Conservation (phyloP, 2,888 invertebrate species). For the Lasioglossum morio region DNA sequence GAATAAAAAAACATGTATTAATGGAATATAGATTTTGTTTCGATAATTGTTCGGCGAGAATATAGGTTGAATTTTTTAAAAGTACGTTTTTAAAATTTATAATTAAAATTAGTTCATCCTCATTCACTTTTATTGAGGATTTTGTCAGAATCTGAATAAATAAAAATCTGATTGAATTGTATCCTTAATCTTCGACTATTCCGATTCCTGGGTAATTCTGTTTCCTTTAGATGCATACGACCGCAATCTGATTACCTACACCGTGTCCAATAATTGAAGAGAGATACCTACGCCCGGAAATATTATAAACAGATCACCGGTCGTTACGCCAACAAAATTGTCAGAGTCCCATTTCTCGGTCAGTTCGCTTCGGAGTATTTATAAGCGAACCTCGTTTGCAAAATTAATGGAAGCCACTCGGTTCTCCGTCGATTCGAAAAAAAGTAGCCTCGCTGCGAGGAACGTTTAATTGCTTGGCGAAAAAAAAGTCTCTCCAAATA, state of each 20-base stretch:
- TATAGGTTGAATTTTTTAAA: neutral
- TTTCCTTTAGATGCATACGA: neutral
- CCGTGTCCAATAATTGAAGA: neutral
- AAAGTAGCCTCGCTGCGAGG: neutral
- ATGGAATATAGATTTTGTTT: too few relatives aligned
- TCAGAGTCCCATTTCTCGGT: neutral
- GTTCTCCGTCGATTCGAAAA: neutral
- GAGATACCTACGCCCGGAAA: neutral
- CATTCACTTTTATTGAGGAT: neutral
- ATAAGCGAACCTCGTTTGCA: neutral
- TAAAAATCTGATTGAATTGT: too few relatives aligned
- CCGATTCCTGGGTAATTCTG: neutral
- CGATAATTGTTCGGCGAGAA: too few relatives aligned
- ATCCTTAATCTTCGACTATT: neutral
- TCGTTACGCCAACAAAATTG: neutral
- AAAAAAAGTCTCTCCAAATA: neutral
- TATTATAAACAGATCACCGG: neutral
- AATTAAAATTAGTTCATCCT: neutral
- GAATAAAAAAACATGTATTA: neutral
- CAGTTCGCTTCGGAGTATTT: too few relatives aligned
- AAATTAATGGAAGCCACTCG: neutral
- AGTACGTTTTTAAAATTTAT: too few relatives aligned
- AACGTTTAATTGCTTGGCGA: neutral
- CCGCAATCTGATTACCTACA: neutral
- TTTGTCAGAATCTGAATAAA: neutral